A percentile compares a stretch with the other conserved stretches of the same genome.
Evolutionary conservation across 2,888 invertebrate species (phyloP).

Genomic region (Acanthopleura granulata): DNA sequence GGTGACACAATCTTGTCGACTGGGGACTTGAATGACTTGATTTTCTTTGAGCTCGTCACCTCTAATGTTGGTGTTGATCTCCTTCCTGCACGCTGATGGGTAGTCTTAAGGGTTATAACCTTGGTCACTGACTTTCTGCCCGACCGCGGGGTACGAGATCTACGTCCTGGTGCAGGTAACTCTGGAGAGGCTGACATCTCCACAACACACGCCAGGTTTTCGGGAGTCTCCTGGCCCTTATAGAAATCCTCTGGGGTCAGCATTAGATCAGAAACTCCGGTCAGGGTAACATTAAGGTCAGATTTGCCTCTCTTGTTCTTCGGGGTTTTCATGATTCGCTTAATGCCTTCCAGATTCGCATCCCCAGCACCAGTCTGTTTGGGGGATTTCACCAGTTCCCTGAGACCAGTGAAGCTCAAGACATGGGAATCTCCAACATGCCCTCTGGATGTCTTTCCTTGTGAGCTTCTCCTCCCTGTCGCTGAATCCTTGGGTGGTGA

Average conservation of each 20-base stretch:
- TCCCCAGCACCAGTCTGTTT: constrained; percentile 24
- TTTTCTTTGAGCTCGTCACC: constrained; percentile 15
- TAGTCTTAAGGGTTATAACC: background rate
- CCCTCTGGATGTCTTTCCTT: constrained; percentile 1
- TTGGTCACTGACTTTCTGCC: background rate
- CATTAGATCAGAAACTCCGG: constrained; percentile 33
- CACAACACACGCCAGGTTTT: background rate
- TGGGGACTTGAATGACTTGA: constrained; percentile 25
- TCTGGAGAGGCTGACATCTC: constrained; percentile 7
- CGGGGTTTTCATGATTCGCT: constrained; percentile 21
- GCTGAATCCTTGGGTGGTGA: background rate
- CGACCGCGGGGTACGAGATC: constrained; percentile 16
- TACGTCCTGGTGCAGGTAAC: background rate
- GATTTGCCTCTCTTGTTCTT: constrained; percentile 15
- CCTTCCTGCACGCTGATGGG: background rate
- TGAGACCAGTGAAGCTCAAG: constrained; percentile 23
- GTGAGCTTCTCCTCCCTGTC: background rate
- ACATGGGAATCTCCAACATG: constrained; percentile 21
- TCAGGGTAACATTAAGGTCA: constrained; percentile 29
- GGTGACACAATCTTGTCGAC: constrained; percentile 36
- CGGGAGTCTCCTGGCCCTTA: background rate
- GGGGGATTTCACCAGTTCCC: constrained; percentile 31
- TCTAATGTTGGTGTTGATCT: background rate
- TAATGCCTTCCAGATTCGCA: background rate
- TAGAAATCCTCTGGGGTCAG: constrained; percentile 27